Base-by-base conservation (phyloP, 1,140 invertebrate genomes). In the Spodoptera frugiperda region DNA sequence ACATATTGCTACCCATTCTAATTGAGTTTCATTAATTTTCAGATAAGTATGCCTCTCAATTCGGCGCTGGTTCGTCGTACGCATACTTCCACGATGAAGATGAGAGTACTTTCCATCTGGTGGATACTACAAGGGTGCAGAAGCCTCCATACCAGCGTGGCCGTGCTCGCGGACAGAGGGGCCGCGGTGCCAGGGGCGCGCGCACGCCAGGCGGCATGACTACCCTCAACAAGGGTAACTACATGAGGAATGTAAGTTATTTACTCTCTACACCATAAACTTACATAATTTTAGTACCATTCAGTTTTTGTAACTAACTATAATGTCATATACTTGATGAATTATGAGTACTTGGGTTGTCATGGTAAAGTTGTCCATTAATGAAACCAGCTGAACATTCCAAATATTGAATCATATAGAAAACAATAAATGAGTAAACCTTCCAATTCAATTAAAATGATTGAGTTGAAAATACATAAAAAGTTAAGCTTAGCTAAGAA, bases 21-120 rank as follows among this genome's bases (percentile, higher is more conserved):
- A 44, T 3, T 19, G n/a, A 19, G 17, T 53, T 4, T 77, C 12
- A 21, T 55, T 54, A 0, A 83, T 61, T 76, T 95, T 15, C 84
- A 99, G 98, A 98, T 89, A 99, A 99, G 92, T 99, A 99, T 93
- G 96, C 97, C 67, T 99, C 98, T 33, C 98, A 98, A 82, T 99
- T 99, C 95, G 98, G 98, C 39, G 97, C 97, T 78, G 98, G 98
- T 39, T 98, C 96, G 88, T 98, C 99, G 85, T 99, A 99, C 95
- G 97, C 99, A 1, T 99, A 99, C 87, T 99, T 98, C 90, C 99
- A 99, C 89, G 98, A 99, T 86, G 99, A 99, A 90, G 99, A 99
- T 94, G 99, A 99, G 93, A 98, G 97, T 77, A 98, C 98, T n/a
- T 99, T 99, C 95, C 98, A 99, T 89, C 94, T 99, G 91, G 99